These are phyloP conservation scores for Nomada ferruginata DNA, from an alignment of 2,888 invertebrate species.

Conservation along the genomic window DNA sequence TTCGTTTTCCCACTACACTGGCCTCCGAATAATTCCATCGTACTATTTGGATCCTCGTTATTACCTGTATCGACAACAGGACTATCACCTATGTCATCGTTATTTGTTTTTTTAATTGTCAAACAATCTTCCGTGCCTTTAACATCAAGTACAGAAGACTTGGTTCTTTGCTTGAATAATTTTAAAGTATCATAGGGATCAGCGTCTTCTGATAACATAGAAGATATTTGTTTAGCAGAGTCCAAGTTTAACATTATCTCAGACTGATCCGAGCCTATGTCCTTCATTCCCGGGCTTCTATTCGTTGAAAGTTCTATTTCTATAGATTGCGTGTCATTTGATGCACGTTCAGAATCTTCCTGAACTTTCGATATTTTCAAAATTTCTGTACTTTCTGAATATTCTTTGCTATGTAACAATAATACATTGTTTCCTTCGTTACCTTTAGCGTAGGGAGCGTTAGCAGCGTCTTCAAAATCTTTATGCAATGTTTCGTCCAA, in stretches of 20 bases:
- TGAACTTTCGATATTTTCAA: constrained; percentile 43
- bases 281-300: constrained; percentile 56
- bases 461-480: constrained; percentile 69
- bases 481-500: constrained; percentile 78
- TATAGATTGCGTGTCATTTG: constrained; percentile 30
- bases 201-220: constrained; percentile 72
- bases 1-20: constrained; percentile 36
- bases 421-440: constrained; percentile 27
- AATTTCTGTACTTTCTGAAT: constrained; percentile 27
- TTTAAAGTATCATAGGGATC: constrained; percentile 81
- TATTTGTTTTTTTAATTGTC: constrained; percentile 19
- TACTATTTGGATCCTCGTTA: constrained; percentile 58
- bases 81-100: constrained; percentile 34
- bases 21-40: constrained; percentile 64
- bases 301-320: constrained; percentile 51
- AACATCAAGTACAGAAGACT: constrained; percentile 52
- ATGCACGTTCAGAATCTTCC: constrained; percentile 32
- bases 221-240: constrained; percentile 74
- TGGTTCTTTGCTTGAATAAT: constrained; percentile 76
- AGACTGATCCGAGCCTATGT: constrained; percentile 36
- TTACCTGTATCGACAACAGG: constrained; percentile 19
- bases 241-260: constrained; percentile 62
- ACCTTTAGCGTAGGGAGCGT: constrained; percentile 50
- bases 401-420: constrained; percentile 78
- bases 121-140: constrained; percentile 20